phyloP scores from a whole-genome alignment of 2,797 vertebrate species.

The Pterois miles region DNA sequence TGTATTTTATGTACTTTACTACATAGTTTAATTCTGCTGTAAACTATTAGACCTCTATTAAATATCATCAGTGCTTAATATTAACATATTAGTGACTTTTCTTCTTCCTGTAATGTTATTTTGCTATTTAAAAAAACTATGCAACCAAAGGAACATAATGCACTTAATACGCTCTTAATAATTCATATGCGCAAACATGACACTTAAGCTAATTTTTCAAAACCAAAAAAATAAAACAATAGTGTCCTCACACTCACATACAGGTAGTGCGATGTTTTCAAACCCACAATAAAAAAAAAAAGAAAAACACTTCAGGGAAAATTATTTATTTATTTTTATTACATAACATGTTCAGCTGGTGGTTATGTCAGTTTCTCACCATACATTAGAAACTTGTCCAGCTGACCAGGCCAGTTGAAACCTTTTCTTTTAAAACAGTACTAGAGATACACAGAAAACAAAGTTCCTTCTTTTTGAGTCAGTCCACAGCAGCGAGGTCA shows the following conservation, averaged over 20 bases:
- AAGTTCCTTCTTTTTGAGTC: background rate
- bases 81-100: background rate
- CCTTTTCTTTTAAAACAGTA: background rate
- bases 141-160: slow-evolving; percentile 2
- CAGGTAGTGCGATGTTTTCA: background rate
- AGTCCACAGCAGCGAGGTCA: slow-evolving; percentile 66
- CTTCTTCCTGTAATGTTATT: background rate
- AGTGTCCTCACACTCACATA: background rate
- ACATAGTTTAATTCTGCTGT: background rate
- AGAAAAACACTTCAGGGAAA: background rate
- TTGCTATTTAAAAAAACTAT: background rate
- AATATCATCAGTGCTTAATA: background rate
- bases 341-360: background rate
- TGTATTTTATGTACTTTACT: background rate
- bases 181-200: background rate
- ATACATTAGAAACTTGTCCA: background rate
- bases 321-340: background rate
- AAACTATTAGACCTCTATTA: background rate
- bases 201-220: background rate
- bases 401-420: background rate
- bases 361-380: background rate
- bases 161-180: slow-evolving; percentile 31
- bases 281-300: background rate
- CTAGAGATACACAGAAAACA: background rate
- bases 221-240: background rate